phyloP scores from a whole-genome alignment of 2,888 invertebrate genomes.

The Argyra leucocephala region DNA sequence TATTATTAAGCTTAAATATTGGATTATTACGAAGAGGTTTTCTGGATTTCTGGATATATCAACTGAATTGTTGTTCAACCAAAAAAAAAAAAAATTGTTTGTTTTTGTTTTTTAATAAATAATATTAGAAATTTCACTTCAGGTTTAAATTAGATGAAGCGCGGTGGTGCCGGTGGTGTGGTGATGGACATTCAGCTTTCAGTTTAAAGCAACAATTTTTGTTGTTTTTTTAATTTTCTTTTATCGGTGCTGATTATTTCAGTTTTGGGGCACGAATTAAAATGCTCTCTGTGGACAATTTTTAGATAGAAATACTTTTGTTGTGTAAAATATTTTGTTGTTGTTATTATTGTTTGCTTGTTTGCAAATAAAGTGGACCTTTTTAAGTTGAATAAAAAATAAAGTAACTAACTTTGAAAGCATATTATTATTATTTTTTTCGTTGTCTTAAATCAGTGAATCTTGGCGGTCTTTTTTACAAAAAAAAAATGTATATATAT shows the following conservation, averaged over 20 bases:
- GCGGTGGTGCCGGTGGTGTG: neutral
- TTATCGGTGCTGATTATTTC: conserved; percentile 12
- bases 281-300: conserved; percentile 18
- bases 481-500: neutral
- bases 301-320: conserved; percentile 15
- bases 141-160: neutral
- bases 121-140: neutral
- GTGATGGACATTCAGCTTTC: conserved; percentile 11
- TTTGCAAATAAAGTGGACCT: too few relatives aligned
- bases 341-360: conserved; percentile 13
- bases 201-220: conserved; percentile 18
- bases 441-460: conserved; percentile 9
- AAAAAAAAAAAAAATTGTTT: too few relatives aligned
- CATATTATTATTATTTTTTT: neutral
- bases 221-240: conserved; percentile 20
- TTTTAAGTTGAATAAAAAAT: too few relatives aligned
- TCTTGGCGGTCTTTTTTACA: neutral
- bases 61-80: too few relatives aligned
- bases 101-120: neutral
- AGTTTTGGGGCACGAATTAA: conserved; percentile 14
- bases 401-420: too few relatives aligned
- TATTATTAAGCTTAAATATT: neutral
- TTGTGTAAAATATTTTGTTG: conserved; percentile 14
- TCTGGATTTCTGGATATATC: neutral
- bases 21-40: neutral